Evolutionary conservation across 30 jellyfish, hydroid and myxozoan genomes (phyloP), one percentile per base, ranked within the genome.

Genomic region (Aurelia sp.): DNA sequence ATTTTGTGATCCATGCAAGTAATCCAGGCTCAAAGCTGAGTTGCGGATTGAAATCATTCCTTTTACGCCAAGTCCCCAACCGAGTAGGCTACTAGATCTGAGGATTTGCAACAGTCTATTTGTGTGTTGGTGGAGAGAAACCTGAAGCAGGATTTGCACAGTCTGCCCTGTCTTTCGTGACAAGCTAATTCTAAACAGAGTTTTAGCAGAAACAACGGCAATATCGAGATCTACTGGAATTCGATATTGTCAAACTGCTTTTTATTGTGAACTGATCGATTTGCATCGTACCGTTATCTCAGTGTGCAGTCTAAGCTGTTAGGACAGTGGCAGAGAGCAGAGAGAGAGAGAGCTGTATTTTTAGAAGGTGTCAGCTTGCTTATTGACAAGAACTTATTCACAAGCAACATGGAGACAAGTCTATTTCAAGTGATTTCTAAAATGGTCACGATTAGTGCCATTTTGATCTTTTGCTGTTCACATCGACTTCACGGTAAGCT

Each of bases 241-340:
- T 67, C 18, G 48, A 8, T 17, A 21, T 17, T 67, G 52, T 20
- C n/a, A 67, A 67, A 67, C n/a, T 59, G 10, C 12, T 24, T n/a
- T 8, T 24, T 61, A 65, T n/a, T 44, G 31, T 35, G 78, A 21
- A 20, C 13, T 20, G 9, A 67, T 9, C 47, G 81, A 70, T 70
- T 70, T 70, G 44, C 33, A 66, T 70, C 81, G 44, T 31, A 59
- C 81, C 81, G 81, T 70, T 70, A 70, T 70, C 81, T 70, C 81
- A 24, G 81, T 70, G 81, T 70, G 81, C n/a, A 3, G 33, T 40
- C 81, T 20, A 35, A 31, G 64, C 44, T 27, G 44, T 59, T 70
- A 61, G 38, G 22, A 31, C 51, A 13, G 72, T n/a, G 72, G 33
- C 31, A 20, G 31, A 27, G n/a, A n/a, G n/a, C n/a, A n/a, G n/a